phyloP scores from a whole-genome alignment of 2,113 vertebrate genomes.

The Oncorhynchus kisutch region DNA sequence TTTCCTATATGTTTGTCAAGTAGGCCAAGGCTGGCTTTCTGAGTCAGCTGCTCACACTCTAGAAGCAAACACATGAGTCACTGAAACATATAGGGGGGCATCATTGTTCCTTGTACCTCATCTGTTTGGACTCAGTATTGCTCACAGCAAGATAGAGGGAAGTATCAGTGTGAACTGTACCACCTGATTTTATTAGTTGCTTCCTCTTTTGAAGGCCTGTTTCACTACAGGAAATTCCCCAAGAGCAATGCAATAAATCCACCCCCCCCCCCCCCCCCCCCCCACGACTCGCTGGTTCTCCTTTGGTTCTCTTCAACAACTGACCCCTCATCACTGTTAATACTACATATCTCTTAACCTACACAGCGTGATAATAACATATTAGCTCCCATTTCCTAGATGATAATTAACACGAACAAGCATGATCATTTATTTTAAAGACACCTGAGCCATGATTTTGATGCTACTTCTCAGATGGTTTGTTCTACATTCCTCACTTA shows the following conservation, averaged over 20 bases:
- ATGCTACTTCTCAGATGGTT: too few species aligned
- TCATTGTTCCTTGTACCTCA: neutral
- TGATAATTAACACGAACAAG: too few species aligned
- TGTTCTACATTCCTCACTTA: neutral
- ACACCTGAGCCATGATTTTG: too few species aligned
- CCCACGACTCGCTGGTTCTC: neutral
- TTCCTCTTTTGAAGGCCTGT: neutral
- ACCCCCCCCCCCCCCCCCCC: too few species aligned
- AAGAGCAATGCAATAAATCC: neutral
- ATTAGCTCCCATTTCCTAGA: too few species aligned
- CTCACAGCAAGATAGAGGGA: constrained; percentile 24
- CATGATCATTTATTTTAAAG: too few species aligned
- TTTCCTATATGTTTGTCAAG: constrained; percentile 11
- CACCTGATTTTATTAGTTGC: constrained; percentile 30
- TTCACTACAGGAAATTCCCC: constrained; percentile 22
- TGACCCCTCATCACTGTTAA: neutral
- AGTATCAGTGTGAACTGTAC: constrained; percentile 43
- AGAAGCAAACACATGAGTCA: constrained; percentile 50
- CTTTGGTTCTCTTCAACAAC: neutral
- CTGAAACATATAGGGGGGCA: constrained; percentile 7
- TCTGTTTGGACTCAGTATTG: constrained; percentile 37
- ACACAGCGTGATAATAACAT: neutral
- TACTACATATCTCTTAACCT: neutral
- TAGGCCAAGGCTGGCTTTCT: constrained; percentile 34
- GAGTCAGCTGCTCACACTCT: constrained; percentile 33